Percentiles rank a stretch among this genome's conserved stretches.
Evolutionary conservation across 2,113 vertebrate species (phyloP).

Genomic region (Mustela nigripes): DNA sequence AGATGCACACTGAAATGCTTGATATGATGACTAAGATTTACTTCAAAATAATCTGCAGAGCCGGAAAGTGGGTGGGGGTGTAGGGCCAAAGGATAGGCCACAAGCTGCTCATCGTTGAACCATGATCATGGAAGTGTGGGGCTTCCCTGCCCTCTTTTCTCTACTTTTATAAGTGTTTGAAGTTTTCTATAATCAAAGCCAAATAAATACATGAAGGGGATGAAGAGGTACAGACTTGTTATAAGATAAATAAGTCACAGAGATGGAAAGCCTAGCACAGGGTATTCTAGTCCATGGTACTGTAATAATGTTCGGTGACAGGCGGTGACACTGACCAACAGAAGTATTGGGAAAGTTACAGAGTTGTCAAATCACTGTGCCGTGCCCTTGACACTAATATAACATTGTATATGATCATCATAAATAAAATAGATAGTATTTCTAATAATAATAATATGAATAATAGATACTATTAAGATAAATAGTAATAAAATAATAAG

Average conservation of each 20-base stretch:
- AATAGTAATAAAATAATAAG: neutral
- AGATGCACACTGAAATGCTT: neutral
- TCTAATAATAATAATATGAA: neutral
- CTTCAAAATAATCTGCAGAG: neutral
- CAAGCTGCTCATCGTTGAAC: accelerated
- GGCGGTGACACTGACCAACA: neutral
- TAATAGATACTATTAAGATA: neutral
- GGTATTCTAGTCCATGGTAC: neutral
- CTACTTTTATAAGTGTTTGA: neutral
- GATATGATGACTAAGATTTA: neutral
- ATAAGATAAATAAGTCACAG: neutral
- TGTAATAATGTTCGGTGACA: neutral
- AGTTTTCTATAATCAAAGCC: neutral
- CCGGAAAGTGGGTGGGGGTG: neutral
- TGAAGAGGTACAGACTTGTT: neutral
- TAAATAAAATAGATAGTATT: neutral
- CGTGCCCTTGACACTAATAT: neutral
- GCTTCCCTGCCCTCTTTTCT: neutral
- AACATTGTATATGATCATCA: neutral
- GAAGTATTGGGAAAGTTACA: neutral
- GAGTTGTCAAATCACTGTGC: neutral
- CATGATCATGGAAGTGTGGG: too few relatives aligned
- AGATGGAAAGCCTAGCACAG: neutral
- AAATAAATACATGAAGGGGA: neutral
- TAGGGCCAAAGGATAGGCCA: neutral